Evolutionary conservation across 1,140 invertebrate genomes (phyloP), one percentile per base, ranked within the genome.

Genomic region (Campoletis sonorensis): DNA sequence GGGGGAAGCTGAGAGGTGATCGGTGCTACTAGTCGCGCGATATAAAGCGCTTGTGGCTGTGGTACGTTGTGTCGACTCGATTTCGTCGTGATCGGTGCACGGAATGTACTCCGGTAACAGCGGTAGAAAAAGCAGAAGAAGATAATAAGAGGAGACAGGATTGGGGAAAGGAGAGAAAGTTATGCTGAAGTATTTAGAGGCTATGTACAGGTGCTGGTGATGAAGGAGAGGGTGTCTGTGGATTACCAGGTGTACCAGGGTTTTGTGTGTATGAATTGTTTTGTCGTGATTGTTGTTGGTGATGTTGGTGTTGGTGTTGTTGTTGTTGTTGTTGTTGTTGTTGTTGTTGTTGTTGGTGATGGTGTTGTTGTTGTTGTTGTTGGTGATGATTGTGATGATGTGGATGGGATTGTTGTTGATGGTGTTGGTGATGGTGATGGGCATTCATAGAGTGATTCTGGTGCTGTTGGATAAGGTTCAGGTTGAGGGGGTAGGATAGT

Each of bases 141-240:
- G 40, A 33, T 45, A 71, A 67, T 77, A 45, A 81, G 18, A n/a
- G 54, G 54, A 58, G 8, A 4, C 1, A 58, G 54, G 54, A 58
- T 58, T 58, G 5, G 54, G 80, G 79, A 45, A 78, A 64, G 30
- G 30, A 82, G 45, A 64, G 27, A 68, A 51, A 68, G 73, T 51
- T 15, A 15, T 13, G 40, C 1, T 45, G 40, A 80, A 76, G 37
- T 18, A 72, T 81, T 83, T 89, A 92, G 85, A 92, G 88, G 89
- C 89, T 92, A 92, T 92, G 90, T 92, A 92, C 91, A 92, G 91
- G 91, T 86, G 91, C 88, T 30, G 91, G 90, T 86, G 91, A 92
- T 82, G 91, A 90, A 81, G 90, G 91, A 83, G 90, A 91, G 70
- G 90, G 90, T 82, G 90, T 91, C 83, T 92, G 91, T 81, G 90